Evolutionary conservation across 1,140 invertebrate genomes (phyloP), one percentile per base, ranked within the genome.

Genomic region (Leptinotarsa texana): DNA sequence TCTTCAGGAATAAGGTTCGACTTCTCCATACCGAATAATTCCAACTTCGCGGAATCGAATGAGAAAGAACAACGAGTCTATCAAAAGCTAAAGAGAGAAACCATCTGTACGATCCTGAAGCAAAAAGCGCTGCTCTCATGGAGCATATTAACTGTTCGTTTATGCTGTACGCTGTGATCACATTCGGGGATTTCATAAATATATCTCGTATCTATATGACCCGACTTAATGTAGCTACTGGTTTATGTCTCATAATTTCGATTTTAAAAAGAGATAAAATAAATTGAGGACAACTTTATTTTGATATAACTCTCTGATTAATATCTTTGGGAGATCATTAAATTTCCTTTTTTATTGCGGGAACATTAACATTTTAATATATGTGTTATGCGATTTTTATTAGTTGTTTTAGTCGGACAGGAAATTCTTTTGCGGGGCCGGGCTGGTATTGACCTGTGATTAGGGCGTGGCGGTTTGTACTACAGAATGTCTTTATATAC

Each of bases 121-220:
- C 13, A 57, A 57, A 57, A 57, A 57, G 17, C 15, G 4, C 51
- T 17, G 51, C 51, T 57, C 51, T 57, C 51, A 6, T n/a, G n/a
- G 63, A 80, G 80, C 81, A 81, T 82, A 82, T 81, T 82, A 82
- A 82, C 78, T 82, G 80, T 77, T 80, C 79, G 79, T 77, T 80
- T 80, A 81, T 82, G 78, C 75, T 79, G 78, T 80, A 77, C 78
- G 78, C 80, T 76, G 77, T 77, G 78, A 81, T 81, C 78, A 80
- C 80, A 80, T 82, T 79, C 76, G 77, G 80, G 78, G 80, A 81
- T 82, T 82, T 81, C 78, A 82, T 82, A 82, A 81, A 81, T 79
- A 79, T 81, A 78, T 76, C 75, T 77, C 70, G 73, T 80, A 80
- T 78, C 77, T 80, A 78, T 78, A 78, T 76, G 77, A 78, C 70